Evolutionary conservation across 2,797 vertebrate species (phyloP).

Genomic region (Eulemur albifrons): DNA sequence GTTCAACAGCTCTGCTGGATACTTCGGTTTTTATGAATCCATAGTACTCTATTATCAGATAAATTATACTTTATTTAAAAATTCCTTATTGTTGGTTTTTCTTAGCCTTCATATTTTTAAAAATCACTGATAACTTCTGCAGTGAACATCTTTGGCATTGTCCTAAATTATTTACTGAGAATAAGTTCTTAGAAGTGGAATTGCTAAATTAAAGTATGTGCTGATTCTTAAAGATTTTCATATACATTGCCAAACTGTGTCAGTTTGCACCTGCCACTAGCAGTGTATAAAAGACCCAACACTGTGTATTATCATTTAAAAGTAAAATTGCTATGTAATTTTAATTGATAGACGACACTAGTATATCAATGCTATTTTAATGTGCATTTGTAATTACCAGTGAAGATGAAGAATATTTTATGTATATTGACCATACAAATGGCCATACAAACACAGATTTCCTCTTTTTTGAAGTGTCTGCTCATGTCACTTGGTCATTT

Average conservation of each 20-base stretch:
- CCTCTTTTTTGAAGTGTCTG: background rate
- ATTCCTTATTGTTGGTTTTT: background rate
- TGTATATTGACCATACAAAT: background rate
- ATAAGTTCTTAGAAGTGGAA: background rate
- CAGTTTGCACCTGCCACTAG: background rate
- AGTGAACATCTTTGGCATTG: background rate
- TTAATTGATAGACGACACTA: background rate
- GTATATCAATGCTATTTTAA: background rate
- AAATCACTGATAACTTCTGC: background rate
- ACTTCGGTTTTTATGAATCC: background rate
- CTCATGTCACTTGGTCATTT: background rate
- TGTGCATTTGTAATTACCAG: background rate
- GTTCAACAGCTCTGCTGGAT: background rate
- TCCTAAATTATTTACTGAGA: conserved; percentile 9
- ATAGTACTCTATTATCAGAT: background rate
- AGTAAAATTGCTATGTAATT: conserved; percentile 3
- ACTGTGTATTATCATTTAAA: background rate
- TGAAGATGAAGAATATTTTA: conserved; percentile 26
- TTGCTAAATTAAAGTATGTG: background rate
- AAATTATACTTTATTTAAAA: background rate
- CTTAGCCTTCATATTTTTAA: background rate
- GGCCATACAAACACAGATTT: background rate
- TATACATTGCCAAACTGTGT: background rate
- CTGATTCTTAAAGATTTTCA: conserved; percentile 7
- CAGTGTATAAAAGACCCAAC: background rate